These are phyloP conservation scores for Etheostoma perlongum DNA, from an alignment of 2,797 vertebrate genomes.

Conservation along the genomic window DNA sequence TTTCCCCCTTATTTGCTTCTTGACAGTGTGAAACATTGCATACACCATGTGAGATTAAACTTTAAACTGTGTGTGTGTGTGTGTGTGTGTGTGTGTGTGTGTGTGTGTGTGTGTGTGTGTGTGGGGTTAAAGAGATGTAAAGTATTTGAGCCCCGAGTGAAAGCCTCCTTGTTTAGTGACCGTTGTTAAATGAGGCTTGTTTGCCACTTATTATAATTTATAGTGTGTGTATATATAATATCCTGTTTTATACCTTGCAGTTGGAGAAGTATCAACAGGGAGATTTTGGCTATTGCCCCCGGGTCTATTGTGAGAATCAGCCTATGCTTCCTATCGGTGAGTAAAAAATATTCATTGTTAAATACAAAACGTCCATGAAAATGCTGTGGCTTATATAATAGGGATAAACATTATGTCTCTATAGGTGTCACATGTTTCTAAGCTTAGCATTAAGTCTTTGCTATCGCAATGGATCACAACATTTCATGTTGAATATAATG, in stretches of 20 bases:
- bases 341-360: slow-evolving; percentile 40
- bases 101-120: too few species aligned
- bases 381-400: neutral
- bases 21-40: neutral
- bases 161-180: neutral
- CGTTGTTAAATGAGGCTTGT: neutral
- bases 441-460: neutral
- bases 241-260: slow-evolving; percentile 68
- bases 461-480: too few species aligned
- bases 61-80: neutral
- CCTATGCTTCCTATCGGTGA: slow-evolving; percentile 96
- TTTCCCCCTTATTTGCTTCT: slow-evolving; percentile 3
- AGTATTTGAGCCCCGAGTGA: neutral
- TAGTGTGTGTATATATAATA: neutral
- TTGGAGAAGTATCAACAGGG: slow-evolving; percentile 97
- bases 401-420: neutral
- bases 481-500: too few species aligned
- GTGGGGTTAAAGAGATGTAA: neutral
- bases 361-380: neutral
- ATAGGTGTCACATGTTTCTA: neutral
- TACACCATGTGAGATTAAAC: neutral
- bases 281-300: slow-evolving; percentile 95
- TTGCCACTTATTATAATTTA: neutral
- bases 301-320: slow-evolving; percentile 98
- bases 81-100: too few species aligned